A percentile compares a stretch with the other conserved stretches of the same genome.
phyloP scores from a whole-genome alignment of 2,888 invertebrate genomes.

The Melanchra persicariae region DNA sequence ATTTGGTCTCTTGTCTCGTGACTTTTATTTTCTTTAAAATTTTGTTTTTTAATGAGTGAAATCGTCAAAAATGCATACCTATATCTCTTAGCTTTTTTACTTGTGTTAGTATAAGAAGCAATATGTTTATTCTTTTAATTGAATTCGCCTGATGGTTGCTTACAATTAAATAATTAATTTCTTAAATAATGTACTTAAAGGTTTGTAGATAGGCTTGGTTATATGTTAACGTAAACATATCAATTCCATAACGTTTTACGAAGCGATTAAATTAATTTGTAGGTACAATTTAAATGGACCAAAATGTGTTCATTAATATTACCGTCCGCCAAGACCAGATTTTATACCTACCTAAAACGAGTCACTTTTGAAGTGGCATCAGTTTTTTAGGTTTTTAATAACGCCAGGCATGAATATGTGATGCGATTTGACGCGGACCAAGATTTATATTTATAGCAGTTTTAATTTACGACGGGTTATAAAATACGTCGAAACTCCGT shows the following conservation, averaged over 20 bases:
- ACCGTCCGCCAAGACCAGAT: slow-evolving; percentile 32
- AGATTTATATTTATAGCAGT: slow-evolving; percentile 88
- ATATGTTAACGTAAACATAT: slow-evolving; percentile 8
- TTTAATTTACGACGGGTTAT: slow-evolving; percentile 85
- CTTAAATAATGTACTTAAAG: background rate
- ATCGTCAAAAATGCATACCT: background rate
- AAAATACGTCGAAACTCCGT: slow-evolving; percentile 85
- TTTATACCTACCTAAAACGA: slow-evolving; percentile 62
- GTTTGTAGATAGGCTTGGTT: background rate
- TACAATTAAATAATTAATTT: no score
- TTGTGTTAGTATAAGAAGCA: background rate
- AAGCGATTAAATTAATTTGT: slow-evolving; percentile 19
- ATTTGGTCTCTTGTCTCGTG: background rate
- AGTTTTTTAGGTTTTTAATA: slow-evolving; percentile 81
- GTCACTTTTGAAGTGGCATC: slow-evolving; percentile 72
- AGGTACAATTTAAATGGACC: slow-evolving; percentile 29
- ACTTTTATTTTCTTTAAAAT: slow-evolving; percentile 4
- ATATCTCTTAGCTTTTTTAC: background rate
- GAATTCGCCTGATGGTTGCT: no score
- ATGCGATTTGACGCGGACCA: slow-evolving; percentile 85
- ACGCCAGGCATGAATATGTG: slow-evolving; percentile 84
- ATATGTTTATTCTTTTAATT: background rate
- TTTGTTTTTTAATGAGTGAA: background rate
- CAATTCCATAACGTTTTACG: background rate
- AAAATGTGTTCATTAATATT: slow-evolving; percentile 27